Base-by-base conservation (phyloP, 2,888 invertebrate genomes). In the Notodonta ziczac region DNA sequence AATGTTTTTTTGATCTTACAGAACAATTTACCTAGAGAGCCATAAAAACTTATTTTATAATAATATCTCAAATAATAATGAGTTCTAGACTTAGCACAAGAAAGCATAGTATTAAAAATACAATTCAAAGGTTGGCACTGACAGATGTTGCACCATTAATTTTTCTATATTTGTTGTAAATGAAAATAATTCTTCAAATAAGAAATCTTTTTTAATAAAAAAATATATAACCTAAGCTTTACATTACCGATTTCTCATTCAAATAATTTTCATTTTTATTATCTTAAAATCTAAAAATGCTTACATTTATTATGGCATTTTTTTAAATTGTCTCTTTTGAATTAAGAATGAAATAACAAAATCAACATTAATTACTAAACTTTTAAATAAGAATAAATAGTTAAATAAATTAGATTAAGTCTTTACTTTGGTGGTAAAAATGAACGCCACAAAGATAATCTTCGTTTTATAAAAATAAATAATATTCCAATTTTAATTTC, bases 281-380 rank as follows among this genome's bases (percentile, higher is more conserved):
- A 58, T 63, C 80, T 84, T 88, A 87, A 74, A 62, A 77, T 65
- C 87, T 89, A 90, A 77, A 77, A 82, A 84, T 84, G 84, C 92
- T 92, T 92, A 93, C 66, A 88, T 74, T 86, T 93, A 93, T 86
- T 93, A 93, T 93, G 93, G 93, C 93, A 91, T 91, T 88, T 83
- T 77, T 74, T 68, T 70, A 72, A 76, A 78, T 59, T 58, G 39
- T 42, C 66, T 69, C 10, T 63, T 13, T 63, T 70, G 63, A 40
- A 62, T 56, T 54, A 59, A 64, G 58, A 42, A 61, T 62, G 59
- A 61, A 67, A 69, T 64, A 70, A 74, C 63, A 65, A 59, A 48
- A 63, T 53, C 50, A 64, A 63, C 62, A 53, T 64, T 48, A 61
- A 69, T 65, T 59, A 67, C 50, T 24, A 24, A 69, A 66, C 66